Evolutionary conservation across 2,888 invertebrate species (phyloP), one percentile per base, ranked within the genome.

Genomic region (Acrocyrtus sp.): DNA sequence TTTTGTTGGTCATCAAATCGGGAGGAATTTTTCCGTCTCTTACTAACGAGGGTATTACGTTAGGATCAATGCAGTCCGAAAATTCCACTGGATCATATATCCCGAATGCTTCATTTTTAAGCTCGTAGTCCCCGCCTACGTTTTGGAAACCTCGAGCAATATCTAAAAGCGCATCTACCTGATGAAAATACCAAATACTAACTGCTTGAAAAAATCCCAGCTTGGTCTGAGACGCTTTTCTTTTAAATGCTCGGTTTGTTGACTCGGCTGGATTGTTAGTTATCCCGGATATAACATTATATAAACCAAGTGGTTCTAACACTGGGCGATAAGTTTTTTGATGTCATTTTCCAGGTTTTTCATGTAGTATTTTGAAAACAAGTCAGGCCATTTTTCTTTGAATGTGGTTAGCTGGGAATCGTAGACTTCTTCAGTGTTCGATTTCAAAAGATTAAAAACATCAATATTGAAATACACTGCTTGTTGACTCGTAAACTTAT

Each of bases 221-320:
- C 24, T n/a, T 3, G 15, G 22, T 45, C 2, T 3, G n/a, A 1
- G 22, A n/a, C 5, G n/a, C 8, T 15, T 26, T 4, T 21, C 24
- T 10, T 27, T 58, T 58, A 17, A 58, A 58, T 5, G 43, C 1
- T 15, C 43, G 43, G n/a, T 58, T 58, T 5, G 45, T 58, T 8
- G 58, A 58, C 26, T 58, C 58, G 3, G 58, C 58, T 5, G 58
- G 26, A n/a, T 58, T 58, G 21, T 58, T 58, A 2, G 58, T 58
- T 4, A 58, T 58, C 1, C 58, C 58, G 2, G 58, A 45, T 15
- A 26, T 6, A 2, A n/a, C 24, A 15, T 3, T 17, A 26, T 58
- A 58, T 15, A 58, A n/a, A 4, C 58, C 58, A 8, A 45, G 17
- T 2, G 6, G 1, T 17, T 43, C 27, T 6, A 58, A n/a, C 1